Evolutionary conservation across 2,113 vertebrate genomes (phyloP).

Genomic region (Genyomyrus donnyi): DNA sequence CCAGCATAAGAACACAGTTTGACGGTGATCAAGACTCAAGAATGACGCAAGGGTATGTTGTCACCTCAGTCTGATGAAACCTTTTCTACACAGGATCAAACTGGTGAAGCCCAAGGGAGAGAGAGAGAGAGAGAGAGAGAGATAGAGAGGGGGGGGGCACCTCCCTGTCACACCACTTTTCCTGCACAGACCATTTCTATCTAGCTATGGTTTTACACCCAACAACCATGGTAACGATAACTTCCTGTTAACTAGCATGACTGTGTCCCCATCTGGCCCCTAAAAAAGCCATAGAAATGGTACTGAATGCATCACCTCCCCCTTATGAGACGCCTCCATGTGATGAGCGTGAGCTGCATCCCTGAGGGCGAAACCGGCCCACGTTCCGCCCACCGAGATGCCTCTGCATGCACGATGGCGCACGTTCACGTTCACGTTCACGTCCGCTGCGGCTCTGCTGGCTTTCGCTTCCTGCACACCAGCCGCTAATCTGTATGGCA

Average conservation of each 20-base stretch:
- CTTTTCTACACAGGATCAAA: background rate
- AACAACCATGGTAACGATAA: background rate
- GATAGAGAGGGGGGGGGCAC: background rate
- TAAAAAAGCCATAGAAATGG: background rate
- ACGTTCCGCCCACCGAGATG: background rate
- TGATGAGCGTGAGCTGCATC: background rate
- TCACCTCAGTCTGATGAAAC: background rate
- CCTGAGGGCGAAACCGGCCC: background rate
- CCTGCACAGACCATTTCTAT: background rate
- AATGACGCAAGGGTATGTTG: background rate
- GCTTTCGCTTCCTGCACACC: background rate
- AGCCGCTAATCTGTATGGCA: background rate
- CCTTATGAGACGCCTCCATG: background rate
- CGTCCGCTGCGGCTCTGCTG: background rate
- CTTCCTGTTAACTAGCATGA: background rate
- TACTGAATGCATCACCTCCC: background rate
- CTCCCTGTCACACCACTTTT: background rate
- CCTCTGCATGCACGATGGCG: background rate
- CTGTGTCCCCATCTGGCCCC: background rate
- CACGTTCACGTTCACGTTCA: background rate
- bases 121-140: background rate
- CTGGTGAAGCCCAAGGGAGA: background rate
- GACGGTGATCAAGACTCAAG: background rate
- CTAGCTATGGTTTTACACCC: background rate
- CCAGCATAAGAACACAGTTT: background rate